A percentile compares a stretch with the other conserved stretches of the same genome.
These are phyloP conservation scores for Clitarchus hookeri DNA, from an alignment of 2,888 invertebrate species.

Conservation along the genomic window DNA sequence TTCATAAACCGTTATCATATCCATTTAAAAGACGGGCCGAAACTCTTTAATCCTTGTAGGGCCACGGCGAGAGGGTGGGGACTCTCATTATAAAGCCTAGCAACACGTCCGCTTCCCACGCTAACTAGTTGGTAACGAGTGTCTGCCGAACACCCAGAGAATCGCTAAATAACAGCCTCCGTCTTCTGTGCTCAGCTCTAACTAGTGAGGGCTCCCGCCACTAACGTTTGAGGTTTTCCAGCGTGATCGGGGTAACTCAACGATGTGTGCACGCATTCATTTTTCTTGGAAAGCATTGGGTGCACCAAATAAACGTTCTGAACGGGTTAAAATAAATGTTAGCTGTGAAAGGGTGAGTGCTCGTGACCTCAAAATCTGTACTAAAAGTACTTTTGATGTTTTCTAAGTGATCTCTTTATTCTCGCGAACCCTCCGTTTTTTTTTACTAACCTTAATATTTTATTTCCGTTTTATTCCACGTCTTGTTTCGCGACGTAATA, in stretches of 20 bases:
- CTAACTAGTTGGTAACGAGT: not conserved
- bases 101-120: not conserved
- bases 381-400: no score
- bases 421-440: no score
- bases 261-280: no score
- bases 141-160: not conserved
- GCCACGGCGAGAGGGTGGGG: not conserved
- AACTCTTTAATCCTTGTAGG: not conserved
- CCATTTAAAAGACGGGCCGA: not conserved
- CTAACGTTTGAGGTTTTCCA: no score
- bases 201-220: not conserved
- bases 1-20: not conserved
- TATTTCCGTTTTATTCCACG: no score
- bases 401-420: no score
- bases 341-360: no score
- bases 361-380: no score
- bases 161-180: not conserved
- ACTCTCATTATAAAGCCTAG: not conserved
- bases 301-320: not conserved
- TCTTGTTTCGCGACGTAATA: no score
- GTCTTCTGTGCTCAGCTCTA: not conserved
- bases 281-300: not conserved
- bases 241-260: no score
- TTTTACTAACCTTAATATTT: no score
- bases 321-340: no score